phyloP scores from a whole-genome alignment of 2,888 invertebrate genomes.

The Drosophila gaucha region DNA sequence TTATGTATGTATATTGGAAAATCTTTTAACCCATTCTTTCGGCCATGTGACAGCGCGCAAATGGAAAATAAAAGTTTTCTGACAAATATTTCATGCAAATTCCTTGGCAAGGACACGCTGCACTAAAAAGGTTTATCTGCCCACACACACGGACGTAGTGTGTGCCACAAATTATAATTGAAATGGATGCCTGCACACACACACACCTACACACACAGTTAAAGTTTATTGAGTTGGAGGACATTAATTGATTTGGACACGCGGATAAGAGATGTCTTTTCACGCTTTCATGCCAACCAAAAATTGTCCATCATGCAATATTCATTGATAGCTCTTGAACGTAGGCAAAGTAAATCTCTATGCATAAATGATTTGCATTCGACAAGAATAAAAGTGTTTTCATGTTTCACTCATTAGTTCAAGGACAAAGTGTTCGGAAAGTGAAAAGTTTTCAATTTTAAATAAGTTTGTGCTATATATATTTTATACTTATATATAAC shows the following conservation, averaged over 20 bases:
- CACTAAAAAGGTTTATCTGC: slow-evolving; percentile 63
- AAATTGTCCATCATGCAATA: slow-evolving; percentile 40
- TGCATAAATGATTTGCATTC: slow-evolving; percentile 7
- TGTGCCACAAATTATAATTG: slow-evolving; percentile 65
- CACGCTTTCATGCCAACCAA: slow-evolving; percentile 1
- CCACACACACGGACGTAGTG: slow-evolving; percentile 24
- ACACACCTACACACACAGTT: slow-evolving; percentile 1
- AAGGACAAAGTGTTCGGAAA: slow-evolving; percentile 43
- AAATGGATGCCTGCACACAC: slow-evolving; percentile 59
- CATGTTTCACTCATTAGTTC: slow-evolving; percentile 31
- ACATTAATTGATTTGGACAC: slow-evolving; percentile 58
- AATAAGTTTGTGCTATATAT: neutral
- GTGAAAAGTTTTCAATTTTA: neutral
- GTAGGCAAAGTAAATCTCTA: slow-evolving; percentile 11
- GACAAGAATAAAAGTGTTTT: slow-evolving; percentile 40
- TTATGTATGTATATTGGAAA: slow-evolving; percentile 15
- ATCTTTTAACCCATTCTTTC: slow-evolving; percentile 14
- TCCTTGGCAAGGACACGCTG: slow-evolving; percentile 61
- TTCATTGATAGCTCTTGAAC: slow-evolving; percentile 39
- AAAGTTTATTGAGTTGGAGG: slow-evolving; percentile 39
- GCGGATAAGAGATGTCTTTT: slow-evolving; percentile 34
- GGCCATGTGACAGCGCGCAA: slow-evolving; percentile 41
- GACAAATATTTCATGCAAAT: slow-evolving; percentile 65
- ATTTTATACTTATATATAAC: neutral
- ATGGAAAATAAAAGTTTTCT: slow-evolving; percentile 39